Evolutionary conservation across 2,888 invertebrate species (phyloP), one percentile per base, ranked within the genome.

Genomic region (Euphydryas editha): DNA sequence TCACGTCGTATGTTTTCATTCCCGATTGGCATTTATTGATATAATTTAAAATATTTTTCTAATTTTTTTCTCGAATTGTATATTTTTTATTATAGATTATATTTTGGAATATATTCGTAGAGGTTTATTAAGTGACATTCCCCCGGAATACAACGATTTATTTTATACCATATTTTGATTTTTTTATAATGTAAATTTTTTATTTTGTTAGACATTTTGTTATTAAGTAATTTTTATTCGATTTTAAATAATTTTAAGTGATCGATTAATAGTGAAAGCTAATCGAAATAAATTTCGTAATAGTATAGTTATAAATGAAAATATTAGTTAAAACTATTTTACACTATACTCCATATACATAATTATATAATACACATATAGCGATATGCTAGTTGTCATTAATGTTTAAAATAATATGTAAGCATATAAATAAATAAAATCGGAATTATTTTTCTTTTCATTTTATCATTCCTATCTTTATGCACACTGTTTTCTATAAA

Each of bases 111-210:
- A 85, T 87, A 86, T 87, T 83, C 83, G 74, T 84, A 86, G 17
- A 82, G 74, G 78, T 82, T 83, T 81, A 82, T 82, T 39, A 78
- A 78, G 72, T 73, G 76, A 83, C 82, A 84, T 86, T 88, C 88
- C 89, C 75, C 63, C 71, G 81, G 86, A 82, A 84, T 74, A 86
- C 91, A 90, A 90, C 91, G 90, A 90, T 88, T 87, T 86, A 85
- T 79, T 83, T 83, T 78, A 76, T 82, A 82, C 76, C 79, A 81
- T 84, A 82, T 86, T 72, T 70, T 73, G 58, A 51, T 58, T 65
- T 69, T 84, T 44, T 44, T 44, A 44, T 83, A 83, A 83, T 90
- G 88, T 90, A 88, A 83, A 87, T 87, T 86, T n/a, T 84, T 85
- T 88, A 87, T 87, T 90, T 90, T 90, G 84, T 90, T 88, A 87